These are phyloP conservation scores for Pluvialis apricaria DNA, from an alignment of 2,113 vertebrate species.

Conservation along the genomic window DNA sequence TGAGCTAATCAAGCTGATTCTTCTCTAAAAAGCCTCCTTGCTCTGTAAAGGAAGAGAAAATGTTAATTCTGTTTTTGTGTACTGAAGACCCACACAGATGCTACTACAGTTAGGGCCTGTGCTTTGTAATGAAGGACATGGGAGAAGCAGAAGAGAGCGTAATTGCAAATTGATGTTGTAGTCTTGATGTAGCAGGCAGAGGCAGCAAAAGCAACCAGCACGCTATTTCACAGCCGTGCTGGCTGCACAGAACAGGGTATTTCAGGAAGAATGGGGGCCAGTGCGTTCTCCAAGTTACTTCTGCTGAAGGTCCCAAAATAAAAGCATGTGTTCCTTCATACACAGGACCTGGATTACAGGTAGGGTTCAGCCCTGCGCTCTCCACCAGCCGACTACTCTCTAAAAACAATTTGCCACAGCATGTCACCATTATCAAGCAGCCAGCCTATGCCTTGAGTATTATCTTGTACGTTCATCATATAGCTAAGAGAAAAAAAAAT, in stretches of 20 bases:
- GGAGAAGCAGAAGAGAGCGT: not conserved
- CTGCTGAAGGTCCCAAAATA: not conserved
- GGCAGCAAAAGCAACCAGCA: not conserved
- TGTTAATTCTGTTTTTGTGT: not conserved
- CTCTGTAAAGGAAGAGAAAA: not conserved
- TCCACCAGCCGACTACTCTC: not conserved
- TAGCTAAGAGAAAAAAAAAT: not conserved
- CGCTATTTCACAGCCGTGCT: not conserved
- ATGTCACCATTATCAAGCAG: not conserved
- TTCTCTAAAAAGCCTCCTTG: not conserved
- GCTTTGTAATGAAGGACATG: not conserved
- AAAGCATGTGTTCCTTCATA: not conserved
- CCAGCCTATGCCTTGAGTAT: not conserved
- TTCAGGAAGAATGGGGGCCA: not conserved
- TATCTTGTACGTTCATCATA: accelerated
- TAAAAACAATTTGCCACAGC: not conserved
- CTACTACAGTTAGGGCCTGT: not conserved
- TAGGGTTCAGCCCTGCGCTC: not conserved
- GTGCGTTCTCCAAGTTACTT: not conserved
- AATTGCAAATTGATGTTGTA: not conserved
- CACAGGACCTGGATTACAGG: not conserved
- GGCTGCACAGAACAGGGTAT: not conserved
- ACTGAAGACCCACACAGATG: not conserved
- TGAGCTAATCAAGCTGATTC: not conserved
- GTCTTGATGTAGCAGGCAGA: not conserved